Evolutionary conservation across 2,797 vertebrate genomes (phyloP).

Genomic region (Alcedo quadribrachys): DNA sequence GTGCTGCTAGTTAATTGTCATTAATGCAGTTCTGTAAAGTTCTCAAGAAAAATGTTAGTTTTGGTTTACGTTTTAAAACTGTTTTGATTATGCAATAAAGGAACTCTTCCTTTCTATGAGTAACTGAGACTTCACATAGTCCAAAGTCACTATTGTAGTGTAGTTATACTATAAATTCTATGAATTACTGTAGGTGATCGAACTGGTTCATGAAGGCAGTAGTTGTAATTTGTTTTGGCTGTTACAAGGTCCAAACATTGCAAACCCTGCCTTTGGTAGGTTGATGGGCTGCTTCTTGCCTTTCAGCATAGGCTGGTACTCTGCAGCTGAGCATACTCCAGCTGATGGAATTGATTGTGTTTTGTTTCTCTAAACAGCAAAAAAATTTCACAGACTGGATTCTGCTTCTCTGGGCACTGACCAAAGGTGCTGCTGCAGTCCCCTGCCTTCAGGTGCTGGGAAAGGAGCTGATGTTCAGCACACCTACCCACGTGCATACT

Average conservation of each 20-base stretch:
- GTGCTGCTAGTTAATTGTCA: background rate
- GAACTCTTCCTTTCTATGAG: background rate
- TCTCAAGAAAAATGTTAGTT: background rate
- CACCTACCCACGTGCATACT: accelerated
- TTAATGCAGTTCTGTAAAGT: background rate
- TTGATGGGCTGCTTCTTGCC: background rate
- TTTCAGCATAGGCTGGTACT: background rate
- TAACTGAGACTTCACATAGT: background rate
- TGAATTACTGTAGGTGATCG: background rate
- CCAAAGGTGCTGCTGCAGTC: background rate
- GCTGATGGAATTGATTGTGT: background rate
- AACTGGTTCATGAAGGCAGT: background rate
- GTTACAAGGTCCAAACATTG: background rate
- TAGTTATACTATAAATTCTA: background rate
- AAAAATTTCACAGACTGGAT: background rate
- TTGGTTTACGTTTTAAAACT: background rate
- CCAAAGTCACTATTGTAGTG: background rate
- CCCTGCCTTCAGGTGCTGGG: background rate
- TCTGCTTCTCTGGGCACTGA: background rate
- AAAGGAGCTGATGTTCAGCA: background rate
- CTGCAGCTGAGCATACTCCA: background rate
- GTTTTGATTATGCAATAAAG: background rate
- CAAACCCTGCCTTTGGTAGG: background rate
- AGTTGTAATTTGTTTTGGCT: background rate
- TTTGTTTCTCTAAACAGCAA: background rate